Conservation (phyloP, 37 sponge, comb jelly and placozoan species). For the Haliclona indistincta region DNA sequence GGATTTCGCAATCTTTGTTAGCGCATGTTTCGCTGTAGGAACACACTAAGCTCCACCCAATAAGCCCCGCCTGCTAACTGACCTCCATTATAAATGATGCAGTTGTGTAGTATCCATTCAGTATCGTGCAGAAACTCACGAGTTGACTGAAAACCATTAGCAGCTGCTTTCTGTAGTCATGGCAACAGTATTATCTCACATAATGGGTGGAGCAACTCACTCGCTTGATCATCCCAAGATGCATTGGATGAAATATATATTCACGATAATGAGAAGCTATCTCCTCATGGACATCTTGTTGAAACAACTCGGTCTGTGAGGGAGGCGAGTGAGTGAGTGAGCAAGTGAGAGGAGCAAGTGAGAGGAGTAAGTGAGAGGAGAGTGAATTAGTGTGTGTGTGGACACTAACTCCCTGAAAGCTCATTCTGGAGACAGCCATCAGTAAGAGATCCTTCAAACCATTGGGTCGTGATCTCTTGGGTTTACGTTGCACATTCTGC, state of each 20-base stretch:
- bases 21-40: conserved; percentile 67
- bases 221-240: conserved; percentile 77
- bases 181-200: no score
- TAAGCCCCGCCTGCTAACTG: no score
- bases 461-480: conserved; percentile 65
- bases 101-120: conserved; percentile 98
- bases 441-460: conserved; percentile 79
- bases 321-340: background rate
- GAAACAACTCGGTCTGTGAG: conserved; percentile 86
- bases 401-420: conserved; percentile 76
- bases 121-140: conserved; percentile 85
- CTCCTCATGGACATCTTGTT: conserved; percentile 74
- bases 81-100: conserved; percentile 99
- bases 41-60: background rate
- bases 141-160: conserved; percentile 61
- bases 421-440: conserved; percentile 78
- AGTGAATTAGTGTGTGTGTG: background rate
- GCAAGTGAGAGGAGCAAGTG: background rate
- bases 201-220: no score
- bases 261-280: conserved; percentile 77
- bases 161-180: conserved; percentile 54
- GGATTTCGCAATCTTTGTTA: conserved; percentile 86
- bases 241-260: conserved; percentile 82
- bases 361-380: background rate
- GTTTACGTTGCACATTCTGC: conserved; percentile 65